These are phyloP conservation scores for Ahaetulla prasina DNA, from an alignment of 2,113 vertebrate genomes.

Conservation along the genomic window DNA sequence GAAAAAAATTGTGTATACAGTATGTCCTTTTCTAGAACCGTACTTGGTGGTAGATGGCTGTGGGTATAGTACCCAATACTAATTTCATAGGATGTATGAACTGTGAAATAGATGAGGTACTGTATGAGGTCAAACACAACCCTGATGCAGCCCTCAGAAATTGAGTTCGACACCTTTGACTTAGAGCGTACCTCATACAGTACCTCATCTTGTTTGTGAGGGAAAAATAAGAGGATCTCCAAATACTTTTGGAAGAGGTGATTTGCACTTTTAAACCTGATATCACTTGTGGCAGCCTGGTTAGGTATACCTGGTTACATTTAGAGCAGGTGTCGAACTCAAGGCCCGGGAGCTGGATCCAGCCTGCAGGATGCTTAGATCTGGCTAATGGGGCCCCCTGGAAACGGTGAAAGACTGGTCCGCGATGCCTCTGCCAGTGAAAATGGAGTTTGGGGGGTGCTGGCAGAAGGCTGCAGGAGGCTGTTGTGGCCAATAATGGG, in stretches of 20 bases:
- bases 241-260: neutral
- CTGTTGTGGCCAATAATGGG: no score
- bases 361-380: no score
- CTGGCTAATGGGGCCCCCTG: no score
- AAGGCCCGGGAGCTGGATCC: no score
- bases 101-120: neutral
- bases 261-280: neutral
- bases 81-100: neutral
- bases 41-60: constrained; percentile 40
- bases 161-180: no score
- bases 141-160: no score
- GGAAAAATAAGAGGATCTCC: neutral
- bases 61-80: neutral
- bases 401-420: no score
- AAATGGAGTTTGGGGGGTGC: no score
- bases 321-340: neutral
- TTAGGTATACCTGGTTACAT: neutral
- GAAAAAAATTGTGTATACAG: neutral
- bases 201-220: constrained; percentile 11
- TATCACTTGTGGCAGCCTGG: neutral
- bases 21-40: neutral
- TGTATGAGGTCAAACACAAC: no score
- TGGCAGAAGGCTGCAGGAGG: no score
- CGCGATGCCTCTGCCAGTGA: no score
- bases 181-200: neutral